Conservation (phyloP, 1,140 invertebrate species). For the Drosophila bocqueti region DNA sequence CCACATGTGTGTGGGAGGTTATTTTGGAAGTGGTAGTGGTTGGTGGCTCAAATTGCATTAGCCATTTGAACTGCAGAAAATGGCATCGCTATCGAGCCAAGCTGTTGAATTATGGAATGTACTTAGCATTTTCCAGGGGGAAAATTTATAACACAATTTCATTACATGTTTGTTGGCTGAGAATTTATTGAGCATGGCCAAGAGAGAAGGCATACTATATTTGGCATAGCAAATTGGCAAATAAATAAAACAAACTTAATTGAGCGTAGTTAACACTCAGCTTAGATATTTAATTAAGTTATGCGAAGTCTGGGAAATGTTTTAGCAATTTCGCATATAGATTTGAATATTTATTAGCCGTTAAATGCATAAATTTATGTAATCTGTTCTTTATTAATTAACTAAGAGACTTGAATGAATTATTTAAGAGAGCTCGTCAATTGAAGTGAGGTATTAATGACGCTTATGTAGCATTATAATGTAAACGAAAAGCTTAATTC, state of each 20-base stretch:
- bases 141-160: constrained; percentile 40
- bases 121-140: constrained; percentile 12
- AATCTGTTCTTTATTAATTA: not conserved
- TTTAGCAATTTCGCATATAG: not conserved
- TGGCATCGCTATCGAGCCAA: constrained; percentile 20
- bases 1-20: constrained; percentile 27
- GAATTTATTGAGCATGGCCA: constrained; percentile 17
- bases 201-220: not conserved
- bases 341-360: not conserved
- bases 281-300: constrained; percentile 11
- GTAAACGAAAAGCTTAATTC: not conserved
- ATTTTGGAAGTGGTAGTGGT: constrained; percentile 7
- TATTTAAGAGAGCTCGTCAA: not conserved
- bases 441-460: not conserved
- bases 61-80: constrained; percentile 44
- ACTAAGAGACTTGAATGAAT: not conserved
- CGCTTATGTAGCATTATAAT: not conserved
- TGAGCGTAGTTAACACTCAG: not conserved
- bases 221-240: constrained; percentile 1
- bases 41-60: constrained; percentile 65
- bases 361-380: not conserved
- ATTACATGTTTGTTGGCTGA: constrained; percentile 15
- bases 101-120: constrained; percentile 19
- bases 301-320: not conserved
- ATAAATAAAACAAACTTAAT: constrained; percentile 7